These are phyloP conservation scores for Pristionchus fissidentatus DNA, from an alignment of 2,888 invertebrate genomes.

Conservation along the genomic window DNA sequence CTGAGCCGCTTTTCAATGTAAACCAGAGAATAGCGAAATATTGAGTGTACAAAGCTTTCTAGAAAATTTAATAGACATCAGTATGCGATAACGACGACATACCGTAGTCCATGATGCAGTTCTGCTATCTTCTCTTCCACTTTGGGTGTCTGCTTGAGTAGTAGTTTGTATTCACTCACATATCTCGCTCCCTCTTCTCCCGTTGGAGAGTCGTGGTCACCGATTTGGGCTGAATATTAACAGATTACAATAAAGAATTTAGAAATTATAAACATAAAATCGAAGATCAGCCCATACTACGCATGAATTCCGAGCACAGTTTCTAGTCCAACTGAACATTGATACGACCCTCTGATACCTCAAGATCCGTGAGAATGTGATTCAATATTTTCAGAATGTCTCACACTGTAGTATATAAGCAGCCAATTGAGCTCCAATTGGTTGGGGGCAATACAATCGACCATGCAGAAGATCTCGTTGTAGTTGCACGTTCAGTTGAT, in stretches of 20 bases:
- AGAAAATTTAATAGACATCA: too few species aligned
- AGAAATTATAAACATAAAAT: not conserved
- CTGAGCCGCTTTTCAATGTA: too few species aligned
- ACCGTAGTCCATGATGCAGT: slow-evolving; percentile 87
- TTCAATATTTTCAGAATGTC: not conserved
- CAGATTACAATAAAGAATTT: not conserved
- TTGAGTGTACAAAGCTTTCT: too few species aligned
- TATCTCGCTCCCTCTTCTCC: slow-evolving; percentile 85
- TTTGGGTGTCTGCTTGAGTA: slow-evolving; percentile 91
- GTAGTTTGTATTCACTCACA: slow-evolving; percentile 89
- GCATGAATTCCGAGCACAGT: not conserved
- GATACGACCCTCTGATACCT: too few species aligned
- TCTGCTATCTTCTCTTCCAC: slow-evolving; percentile 94
- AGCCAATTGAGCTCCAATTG: slow-evolving; percentile 63
- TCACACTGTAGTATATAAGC: slow-evolving; percentile 69
- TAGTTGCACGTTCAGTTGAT: slow-evolving; percentile 93
- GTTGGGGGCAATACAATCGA: slow-evolving; percentile 87
- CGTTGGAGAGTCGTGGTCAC: slow-evolving; percentile 91
- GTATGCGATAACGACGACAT: too few species aligned
- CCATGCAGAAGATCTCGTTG: slow-evolving; percentile 95
- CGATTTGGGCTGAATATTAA: slow-evolving; percentile 86
- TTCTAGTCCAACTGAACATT: too few species aligned
- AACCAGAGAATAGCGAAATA: too few species aligned
- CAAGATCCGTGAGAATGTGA: too few species aligned
- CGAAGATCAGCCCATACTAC: too few species aligned